A percentile compares a stretch with the other conserved stretches of the same genome.
Evolutionary conservation across 2,113 vertebrate species (phyloP).

Genomic region (Origma solitaria): DNA sequence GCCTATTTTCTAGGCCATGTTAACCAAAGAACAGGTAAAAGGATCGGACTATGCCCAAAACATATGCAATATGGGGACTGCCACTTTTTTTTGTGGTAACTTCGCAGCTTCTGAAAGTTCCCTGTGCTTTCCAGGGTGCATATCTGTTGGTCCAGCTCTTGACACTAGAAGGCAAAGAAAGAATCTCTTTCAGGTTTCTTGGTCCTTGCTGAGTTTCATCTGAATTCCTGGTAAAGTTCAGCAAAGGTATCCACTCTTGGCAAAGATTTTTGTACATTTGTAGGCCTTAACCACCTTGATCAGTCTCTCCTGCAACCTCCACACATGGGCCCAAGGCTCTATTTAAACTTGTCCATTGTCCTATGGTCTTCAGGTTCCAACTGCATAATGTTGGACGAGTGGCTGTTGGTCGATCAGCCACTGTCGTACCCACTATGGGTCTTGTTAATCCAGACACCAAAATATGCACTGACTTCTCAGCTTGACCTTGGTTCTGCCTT

Average conservation of each 20-base stretch:
- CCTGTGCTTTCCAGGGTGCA: not conserved
- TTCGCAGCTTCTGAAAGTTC: not conserved
- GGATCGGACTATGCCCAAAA: not conserved
- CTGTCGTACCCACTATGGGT: accelerated
- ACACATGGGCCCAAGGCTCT: not conserved
- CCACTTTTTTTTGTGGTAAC: not conserved
- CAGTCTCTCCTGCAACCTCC: not conserved
- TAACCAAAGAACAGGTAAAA: not conserved
- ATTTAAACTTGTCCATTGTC: not conserved
- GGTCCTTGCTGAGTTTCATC: not conserved
- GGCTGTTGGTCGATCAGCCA: not conserved
- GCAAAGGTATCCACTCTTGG: not conserved
- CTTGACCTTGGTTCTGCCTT: not conserved
- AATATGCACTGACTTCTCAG: not conserved
- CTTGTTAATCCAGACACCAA: not conserved
- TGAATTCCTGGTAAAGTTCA: not conserved
- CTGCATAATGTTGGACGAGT: not conserved
- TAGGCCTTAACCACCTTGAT: not conserved
- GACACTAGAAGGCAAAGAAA: not conserved
- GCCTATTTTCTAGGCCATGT: not conserved
- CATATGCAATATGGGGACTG: not conserved
- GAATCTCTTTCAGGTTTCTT: not conserved
- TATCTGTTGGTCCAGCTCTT: not conserved
- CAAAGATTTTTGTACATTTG: not conserved
- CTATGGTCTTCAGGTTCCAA: not conserved